A percentile compares a stretch with the other conserved stretches of the same genome.
Evolutionary conservation across 1,140 invertebrate genomes (phyloP).

Genomic region (Pomacea maculata): DNA sequence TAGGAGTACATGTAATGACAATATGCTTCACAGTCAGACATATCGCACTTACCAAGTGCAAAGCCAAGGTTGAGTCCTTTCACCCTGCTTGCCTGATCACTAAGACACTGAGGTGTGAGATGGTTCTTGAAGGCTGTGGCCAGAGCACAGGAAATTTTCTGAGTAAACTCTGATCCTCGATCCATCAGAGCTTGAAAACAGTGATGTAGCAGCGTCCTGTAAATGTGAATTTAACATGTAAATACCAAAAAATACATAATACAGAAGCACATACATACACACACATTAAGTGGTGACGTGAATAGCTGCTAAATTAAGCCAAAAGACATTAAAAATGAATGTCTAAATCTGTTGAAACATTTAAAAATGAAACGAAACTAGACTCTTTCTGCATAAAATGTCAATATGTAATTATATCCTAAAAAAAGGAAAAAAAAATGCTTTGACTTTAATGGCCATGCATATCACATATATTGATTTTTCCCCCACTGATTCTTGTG

Average conservation of each 20-base stretch:
- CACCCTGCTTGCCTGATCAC: constrained; percentile 39
- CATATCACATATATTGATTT: no score
- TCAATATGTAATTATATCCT: no score
- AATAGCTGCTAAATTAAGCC: no score
- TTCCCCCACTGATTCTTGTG: no score
- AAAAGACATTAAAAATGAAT: no score
- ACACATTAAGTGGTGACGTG: neutral
- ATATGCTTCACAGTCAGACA: neutral
- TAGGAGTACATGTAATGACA: neutral
- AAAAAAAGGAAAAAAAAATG: no score
- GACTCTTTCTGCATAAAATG: no score
- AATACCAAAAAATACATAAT: neutral
- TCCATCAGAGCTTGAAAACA: constrained; percentile 67
- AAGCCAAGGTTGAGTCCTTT: constrained; percentile 60
- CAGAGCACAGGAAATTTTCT: no score
- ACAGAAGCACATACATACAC: neutral
- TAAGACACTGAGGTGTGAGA: neutral
- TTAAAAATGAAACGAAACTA: no score
- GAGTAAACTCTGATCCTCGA: constrained; percentile 43
- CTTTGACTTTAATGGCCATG: no score
- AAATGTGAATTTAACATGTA: constrained; percentile 27
- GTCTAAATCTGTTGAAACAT: no score
- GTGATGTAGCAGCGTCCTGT: constrained; percentile 63
- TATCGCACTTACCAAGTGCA: constrained; percentile 53
- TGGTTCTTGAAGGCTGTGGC: no score